Evolutionary conservation across 2,797 vertebrate species (phyloP), one percentile per base, ranked within the genome.

Genomic region (Pangasius mekongensis): DNA sequence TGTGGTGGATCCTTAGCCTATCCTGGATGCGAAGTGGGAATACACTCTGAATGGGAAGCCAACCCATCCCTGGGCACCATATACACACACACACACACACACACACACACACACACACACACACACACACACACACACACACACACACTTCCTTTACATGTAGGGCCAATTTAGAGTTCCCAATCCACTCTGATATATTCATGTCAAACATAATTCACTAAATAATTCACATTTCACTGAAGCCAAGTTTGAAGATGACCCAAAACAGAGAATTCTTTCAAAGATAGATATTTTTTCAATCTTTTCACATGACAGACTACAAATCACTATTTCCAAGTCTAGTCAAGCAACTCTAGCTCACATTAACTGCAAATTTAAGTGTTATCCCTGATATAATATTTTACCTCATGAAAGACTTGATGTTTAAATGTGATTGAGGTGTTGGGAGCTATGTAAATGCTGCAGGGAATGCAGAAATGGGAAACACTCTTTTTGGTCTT

Each of bases 11-110:
- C 20, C 69, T 4, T 9, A 71, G 67, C 67, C 16, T 62, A 62
- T 62, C 60, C 8, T 33, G 64, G n/a, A 30, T 67, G 64, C 5
- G n/a, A 67, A 67, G n/a, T 27, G 14, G 64, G 33, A 36, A 36
- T 69, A 20, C 33, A 69, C 67, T 3, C 62, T 10, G 27, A 16
- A n/a, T 64, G 62, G 62, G 27, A 64, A 64, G n/a, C 64, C 18
- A 39, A 5, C 4, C n/a, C 64, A 74, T 74, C 33, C 18, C 67
- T 71, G 18, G 7, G 33, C 33, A 71, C 18, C 9, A 71, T 2
- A 39, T 33, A 71, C 30, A 74, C 73, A 71, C 73, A 73, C 69
- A 73, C 69, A 73, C 69, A 39, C 69, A 36, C 71, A 36, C 67
- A 71, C 30, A 74, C 73, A 71, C 73, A 73, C 69, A 73, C 69